Percentiles rank a stretch among this genome's conserved stretches.
Evolutionary conservation across 2,113 vertebrate species (phyloP).

Genomic region (Pelusios castaneus): DNA sequence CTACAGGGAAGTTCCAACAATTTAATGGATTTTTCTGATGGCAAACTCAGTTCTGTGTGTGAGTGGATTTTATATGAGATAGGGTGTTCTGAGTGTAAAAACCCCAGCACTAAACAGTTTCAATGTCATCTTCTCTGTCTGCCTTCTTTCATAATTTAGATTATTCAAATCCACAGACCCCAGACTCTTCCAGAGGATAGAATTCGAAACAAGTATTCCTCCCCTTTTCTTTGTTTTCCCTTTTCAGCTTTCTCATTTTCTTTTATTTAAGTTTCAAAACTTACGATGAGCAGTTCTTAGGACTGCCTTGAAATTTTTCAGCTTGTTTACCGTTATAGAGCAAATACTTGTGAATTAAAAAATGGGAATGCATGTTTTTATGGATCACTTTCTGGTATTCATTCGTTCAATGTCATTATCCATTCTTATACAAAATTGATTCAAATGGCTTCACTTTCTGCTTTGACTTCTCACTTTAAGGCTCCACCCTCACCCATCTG

Average conservation of each 20-base stretch:
- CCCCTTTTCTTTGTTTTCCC: background rate
- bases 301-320: background rate
- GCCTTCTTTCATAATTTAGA: background rate
- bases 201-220: background rate
- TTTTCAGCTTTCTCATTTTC: background rate
- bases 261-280: background rate
- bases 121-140: background rate
- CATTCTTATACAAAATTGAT: background rate
- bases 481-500: background rate
- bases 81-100: background rate
- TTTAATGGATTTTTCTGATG: background rate
- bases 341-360: background rate
- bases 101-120: no score
- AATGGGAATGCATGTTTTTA: background rate
- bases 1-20: background rate
- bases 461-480: background rate
- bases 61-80: background rate
- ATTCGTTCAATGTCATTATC: background rate
- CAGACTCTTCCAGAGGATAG: background rate
- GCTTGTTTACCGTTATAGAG: background rate
- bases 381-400: background rate
- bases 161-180: background rate
- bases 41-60: background rate
- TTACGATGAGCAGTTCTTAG: background rate
- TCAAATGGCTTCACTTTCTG: background rate